Conservation (phyloP, 2,797 vertebrate genomes). For the Hyperoplus lanceolatus region DNA sequence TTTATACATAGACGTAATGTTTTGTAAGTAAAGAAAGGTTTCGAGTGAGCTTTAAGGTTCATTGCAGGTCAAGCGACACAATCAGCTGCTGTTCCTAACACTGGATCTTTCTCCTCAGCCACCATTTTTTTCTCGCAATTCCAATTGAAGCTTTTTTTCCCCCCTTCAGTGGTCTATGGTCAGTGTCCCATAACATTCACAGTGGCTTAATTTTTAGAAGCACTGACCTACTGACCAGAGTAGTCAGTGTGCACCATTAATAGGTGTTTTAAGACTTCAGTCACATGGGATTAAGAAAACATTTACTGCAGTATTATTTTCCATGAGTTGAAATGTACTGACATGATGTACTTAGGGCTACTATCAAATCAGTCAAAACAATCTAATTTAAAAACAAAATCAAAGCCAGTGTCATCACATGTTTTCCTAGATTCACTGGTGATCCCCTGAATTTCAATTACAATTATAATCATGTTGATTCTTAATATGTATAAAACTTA, state of each 20-base stretch:
- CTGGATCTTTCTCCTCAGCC: constrained; percentile 49
- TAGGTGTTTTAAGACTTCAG: constrained; percentile 21
- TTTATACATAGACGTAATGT: not conserved
- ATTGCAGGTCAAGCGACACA: constrained; percentile 41
- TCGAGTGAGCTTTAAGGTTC: constrained; percentile 21
- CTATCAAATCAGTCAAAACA: not conserved
- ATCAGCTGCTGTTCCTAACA: constrained; percentile 55
- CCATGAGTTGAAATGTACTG: not conserved
- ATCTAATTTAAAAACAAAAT: not conserved
- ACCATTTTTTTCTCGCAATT: constrained; percentile 32
- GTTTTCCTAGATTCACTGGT: no score
- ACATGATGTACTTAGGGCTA: not conserved
- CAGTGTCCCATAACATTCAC: constrained; percentile 45
- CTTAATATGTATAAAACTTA: not conserved
- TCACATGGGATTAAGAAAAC: not conserved
- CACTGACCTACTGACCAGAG: constrained; percentile 23
- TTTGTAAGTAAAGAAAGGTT: constrained; percentile 11
- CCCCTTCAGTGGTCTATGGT: constrained; percentile 9
- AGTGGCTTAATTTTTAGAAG: constrained; percentile 27
- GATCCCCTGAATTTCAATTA: not conserved
- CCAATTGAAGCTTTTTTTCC: not conserved
- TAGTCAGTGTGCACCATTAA: not conserved
- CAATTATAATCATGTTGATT: not conserved
- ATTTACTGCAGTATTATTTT: not conserved
- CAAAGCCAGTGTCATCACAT: not conserved